Evolutionary conservation across 2,797 vertebrate genomes (phyloP).

Genomic region (Sebastes nivosus): DNA sequence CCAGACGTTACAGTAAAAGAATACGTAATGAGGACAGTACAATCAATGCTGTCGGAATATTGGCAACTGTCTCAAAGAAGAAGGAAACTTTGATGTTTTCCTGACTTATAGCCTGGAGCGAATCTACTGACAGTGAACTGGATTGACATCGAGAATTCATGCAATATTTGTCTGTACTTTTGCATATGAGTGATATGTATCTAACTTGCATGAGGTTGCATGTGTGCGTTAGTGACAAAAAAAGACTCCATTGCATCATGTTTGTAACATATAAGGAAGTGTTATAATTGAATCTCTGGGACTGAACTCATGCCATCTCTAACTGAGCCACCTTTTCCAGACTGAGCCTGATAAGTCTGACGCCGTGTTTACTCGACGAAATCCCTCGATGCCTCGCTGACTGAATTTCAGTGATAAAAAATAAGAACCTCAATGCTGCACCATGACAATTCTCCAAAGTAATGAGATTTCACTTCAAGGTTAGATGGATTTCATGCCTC

Average conservation of each 20-base stretch:
- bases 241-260: neutral
- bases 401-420: constrained; percentile 63
- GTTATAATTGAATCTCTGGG: neutral
- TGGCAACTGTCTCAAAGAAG: neutral
- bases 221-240: neutral
- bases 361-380: constrained; percentile 52
- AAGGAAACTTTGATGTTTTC: neutral
- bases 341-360: constrained; percentile 40
- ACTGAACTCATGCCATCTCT: constrained; percentile 14
- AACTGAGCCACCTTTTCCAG: constrained; percentile 30
- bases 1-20: constrained; percentile 26
- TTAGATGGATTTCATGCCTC: constrained; percentile 65
- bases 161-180: neutral
- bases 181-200: neutral
- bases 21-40: constrained; percentile 11
- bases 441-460: constrained; percentile 60
- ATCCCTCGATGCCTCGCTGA: constrained; percentile 41
- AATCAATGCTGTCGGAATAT: neutral
- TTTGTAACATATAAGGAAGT: neutral
- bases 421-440: constrained; percentile 52
- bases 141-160: neutral
- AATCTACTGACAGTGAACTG: neutral
- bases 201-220: neutral
- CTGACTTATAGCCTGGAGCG: neutral
- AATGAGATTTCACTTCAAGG: constrained; percentile 73